phyloP scores from a whole-genome alignment of 2,113 vertebrate species.

The Tiliqua scincoides region DNA sequence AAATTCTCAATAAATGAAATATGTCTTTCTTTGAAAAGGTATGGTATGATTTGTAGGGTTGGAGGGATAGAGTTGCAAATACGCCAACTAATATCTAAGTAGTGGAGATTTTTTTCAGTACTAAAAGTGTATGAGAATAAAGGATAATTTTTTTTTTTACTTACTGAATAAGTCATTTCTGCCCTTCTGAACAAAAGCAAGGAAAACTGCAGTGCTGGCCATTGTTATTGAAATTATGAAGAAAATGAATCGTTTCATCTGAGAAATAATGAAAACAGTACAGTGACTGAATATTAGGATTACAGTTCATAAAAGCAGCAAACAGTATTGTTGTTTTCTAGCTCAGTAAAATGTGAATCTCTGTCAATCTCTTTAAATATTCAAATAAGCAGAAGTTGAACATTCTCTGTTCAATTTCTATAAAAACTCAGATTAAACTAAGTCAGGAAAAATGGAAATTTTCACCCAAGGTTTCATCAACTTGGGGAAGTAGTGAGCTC shows the following conservation, averaged over 20 bases:
- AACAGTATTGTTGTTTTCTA: neutral
- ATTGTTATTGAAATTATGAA: conserved; percentile 50
- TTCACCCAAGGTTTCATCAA: neutral
- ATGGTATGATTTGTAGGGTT: neutral
- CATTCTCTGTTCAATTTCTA: neutral
- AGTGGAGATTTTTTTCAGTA: neutral
- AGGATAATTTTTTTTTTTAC: conserved; percentile 34
- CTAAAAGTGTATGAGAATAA: conserved; percentile 4
- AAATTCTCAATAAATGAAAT: conserved; percentile 3
- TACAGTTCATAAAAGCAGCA: neutral
- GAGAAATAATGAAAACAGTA: conserved; percentile 44
- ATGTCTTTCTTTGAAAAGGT: neutral
- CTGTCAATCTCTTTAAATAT: conserved; percentile 35
- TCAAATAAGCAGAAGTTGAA: conserved; percentile 3
- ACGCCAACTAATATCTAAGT: neutral
- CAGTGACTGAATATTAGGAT: neutral
- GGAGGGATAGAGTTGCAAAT: neutral
- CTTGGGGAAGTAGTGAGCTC: neutral
- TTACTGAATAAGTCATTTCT: conserved; percentile 63
- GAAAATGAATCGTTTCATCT: conserved; percentile 61
- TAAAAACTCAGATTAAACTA: neutral
- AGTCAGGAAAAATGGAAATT: neutral
- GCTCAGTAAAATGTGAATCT: conserved; percentile 5
- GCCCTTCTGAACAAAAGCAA: conserved; percentile 46
- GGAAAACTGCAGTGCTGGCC: conserved; percentile 50